Percentiles rank a stretch among this genome's conserved stretches.
These are phyloP conservation scores for Drosophila willistoni DNA, from an alignment of 1,140 invertebrate species.

Conservation along the genomic window DNA sequence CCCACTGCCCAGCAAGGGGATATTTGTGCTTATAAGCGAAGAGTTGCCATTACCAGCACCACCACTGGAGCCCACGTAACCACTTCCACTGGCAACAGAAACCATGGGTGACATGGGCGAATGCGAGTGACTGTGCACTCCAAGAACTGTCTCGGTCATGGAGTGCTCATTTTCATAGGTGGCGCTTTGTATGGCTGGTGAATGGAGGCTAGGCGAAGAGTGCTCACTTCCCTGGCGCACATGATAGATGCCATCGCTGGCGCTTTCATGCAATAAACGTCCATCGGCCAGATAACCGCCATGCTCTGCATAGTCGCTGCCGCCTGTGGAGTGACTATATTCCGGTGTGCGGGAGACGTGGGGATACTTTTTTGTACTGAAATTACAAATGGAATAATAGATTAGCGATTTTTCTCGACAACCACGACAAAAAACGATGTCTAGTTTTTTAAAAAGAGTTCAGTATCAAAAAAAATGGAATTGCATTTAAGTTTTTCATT, in stretches of 20 bases:
- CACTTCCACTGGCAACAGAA: constrained; percentile 61
- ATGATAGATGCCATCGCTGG: constrained; percentile 69
- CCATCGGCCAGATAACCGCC: constrained; percentile 61
- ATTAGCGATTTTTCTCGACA: too few species aligned
- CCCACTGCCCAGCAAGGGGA: constrained; percentile 61
- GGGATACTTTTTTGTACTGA: constrained; percentile 73
- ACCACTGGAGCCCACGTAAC: constrained; percentile 55
- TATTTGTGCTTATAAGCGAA: constrained; percentile 71
- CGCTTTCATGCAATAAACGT: constrained; percentile 63
- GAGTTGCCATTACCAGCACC: constrained; percentile 47
- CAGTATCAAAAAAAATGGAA: too few species aligned
- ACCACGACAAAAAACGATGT: too few species aligned
- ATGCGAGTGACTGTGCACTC: constrained; percentile 67
- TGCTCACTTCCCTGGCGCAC: constrained; percentile 78
- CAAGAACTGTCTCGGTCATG: constrained; percentile 59
- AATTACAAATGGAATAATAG: constrained; percentile 11
- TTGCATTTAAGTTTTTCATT: too few species aligned
- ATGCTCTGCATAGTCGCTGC: constrained; percentile 73
- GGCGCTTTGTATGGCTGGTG: constrained; percentile 75
- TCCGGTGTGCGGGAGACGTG: constrained; percentile 67
- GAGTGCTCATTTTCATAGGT: constrained; percentile 71
- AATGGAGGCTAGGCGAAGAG: constrained; percentile 76
- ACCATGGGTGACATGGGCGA: constrained; percentile 53
- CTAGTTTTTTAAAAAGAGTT: too few species aligned
- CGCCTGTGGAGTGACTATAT: constrained; percentile 72